phyloP scores from a whole-genome alignment of 2,797 vertebrate species.

The Glossophaga mutica region DNA sequence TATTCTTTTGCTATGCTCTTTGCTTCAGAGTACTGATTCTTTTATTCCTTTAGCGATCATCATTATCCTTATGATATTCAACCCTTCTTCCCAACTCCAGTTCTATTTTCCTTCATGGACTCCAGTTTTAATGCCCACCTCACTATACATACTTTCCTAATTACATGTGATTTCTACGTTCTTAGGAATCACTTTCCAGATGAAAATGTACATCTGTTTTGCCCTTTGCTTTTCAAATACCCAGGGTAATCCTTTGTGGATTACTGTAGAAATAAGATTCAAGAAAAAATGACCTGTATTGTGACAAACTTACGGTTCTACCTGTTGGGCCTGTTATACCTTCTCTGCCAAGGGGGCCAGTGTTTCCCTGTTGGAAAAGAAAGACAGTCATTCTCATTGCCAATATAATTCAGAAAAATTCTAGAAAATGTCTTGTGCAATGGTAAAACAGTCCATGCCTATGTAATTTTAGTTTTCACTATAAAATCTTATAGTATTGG shows the following conservation, averaged over 20 bases:
- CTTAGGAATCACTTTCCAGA: neutral
- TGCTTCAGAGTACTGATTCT: neutral
- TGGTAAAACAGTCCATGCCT: neutral
- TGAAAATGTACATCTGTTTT: neutral
- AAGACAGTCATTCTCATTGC: constrained; percentile 18
- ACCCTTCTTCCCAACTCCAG: accelerated
- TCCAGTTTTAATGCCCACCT: neutral
- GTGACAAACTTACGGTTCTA: constrained; percentile 87
- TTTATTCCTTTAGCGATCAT: neutral
- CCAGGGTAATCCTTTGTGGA: neutral
- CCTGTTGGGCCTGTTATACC: constrained; percentile 91
- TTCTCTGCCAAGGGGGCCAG: constrained; percentile 90
- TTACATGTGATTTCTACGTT: neutral
- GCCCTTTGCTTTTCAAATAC: neutral
- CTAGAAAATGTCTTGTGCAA: neutral
- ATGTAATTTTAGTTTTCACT: neutral
- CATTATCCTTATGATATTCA: neutral
- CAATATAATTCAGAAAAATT: neutral
- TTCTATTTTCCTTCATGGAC: neutral
- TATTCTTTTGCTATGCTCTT: neutral
- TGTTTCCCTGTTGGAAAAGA: constrained; percentile 88
- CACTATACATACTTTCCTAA: neutral
- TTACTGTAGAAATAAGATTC: constrained; percentile 8
- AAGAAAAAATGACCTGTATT: constrained; percentile 13
- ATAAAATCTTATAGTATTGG: neutral